These are phyloP conservation scores for Molanna angustata DNA, from an alignment of 2,888 invertebrate genomes.

Conservation along the genomic window DNA sequence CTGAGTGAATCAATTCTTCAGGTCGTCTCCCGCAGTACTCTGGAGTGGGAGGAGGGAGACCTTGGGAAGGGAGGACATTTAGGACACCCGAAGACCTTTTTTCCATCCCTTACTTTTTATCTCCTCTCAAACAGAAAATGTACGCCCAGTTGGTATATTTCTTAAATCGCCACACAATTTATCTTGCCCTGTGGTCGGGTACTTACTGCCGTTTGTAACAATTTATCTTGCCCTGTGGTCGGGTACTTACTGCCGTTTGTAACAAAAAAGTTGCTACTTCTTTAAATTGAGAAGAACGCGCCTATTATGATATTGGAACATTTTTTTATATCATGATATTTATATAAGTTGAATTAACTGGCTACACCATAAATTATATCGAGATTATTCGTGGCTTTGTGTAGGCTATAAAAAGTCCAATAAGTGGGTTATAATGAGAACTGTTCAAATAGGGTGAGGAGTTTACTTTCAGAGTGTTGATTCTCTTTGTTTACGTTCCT, in stretches of 20 bases:
- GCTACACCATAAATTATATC: too few relatives aligned
- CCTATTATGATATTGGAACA: too few relatives aligned
- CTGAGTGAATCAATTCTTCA: conserved; percentile 31
- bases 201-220: background rate
- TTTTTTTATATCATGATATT: too few relatives aligned
- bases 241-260: background rate
- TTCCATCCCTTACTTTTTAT: conserved; percentile 19
- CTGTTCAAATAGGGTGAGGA: too few relatives aligned
- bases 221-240: conserved; percentile 15
- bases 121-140: conserved; percentile 7
- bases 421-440: too few relatives aligned
- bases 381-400: too few relatives aligned
- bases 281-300: too few relatives aligned
- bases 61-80: conserved; percentile 5
- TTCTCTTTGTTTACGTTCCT: too few relatives aligned
- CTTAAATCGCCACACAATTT: conserved; percentile 19
- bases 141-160: conserved; percentile 18
- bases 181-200: conserved; percentile 12
- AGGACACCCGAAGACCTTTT: conserved; percentile 17
- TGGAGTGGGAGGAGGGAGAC: background rate
- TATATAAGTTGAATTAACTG: too few relatives aligned
- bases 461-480: too few relatives aligned
- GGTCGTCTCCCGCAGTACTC: conserved; percentile 18
- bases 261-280: too few relatives aligned
- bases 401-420: too few relatives aligned